Evolutionary conservation across 64 coral and sea anemone genomes (phyloP).

Genomic region (Actinia tenebrosa): DNA sequence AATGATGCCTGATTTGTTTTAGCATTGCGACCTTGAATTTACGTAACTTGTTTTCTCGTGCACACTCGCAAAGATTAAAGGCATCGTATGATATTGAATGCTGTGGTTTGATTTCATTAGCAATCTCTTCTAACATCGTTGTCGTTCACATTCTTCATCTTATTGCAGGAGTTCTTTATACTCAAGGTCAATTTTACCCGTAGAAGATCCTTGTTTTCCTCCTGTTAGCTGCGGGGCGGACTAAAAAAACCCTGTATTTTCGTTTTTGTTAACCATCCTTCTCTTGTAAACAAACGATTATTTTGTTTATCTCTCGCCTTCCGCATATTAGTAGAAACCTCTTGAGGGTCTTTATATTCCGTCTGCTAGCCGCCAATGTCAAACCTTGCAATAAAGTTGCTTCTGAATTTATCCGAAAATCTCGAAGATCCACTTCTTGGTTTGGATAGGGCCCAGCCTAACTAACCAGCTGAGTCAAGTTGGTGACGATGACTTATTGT

Average conservation of each 20-base stretch:
- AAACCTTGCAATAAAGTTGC: slow-evolving; percentile 30
- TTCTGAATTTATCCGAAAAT: slow-evolving; percentile 21
- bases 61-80: slow-evolving; percentile 45
- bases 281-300: slow-evolving; percentile 14
- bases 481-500: slow-evolving; percentile 36
- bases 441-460: slow-evolving; percentile 36
- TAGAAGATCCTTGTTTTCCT: slow-evolving; percentile 7
- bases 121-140: slow-evolving; percentile 34
- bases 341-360: background rate
- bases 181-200: background rate
- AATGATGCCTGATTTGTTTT: slow-evolving; percentile 32
- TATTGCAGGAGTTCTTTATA: slow-evolving; percentile 28
- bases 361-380: slow-evolving; percentile 42
- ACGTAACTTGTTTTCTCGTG: slow-evolving; percentile 37
- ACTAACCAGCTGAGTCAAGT: background rate
- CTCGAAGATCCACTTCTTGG: background rate
- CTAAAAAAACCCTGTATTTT: slow-evolving; percentile 24
- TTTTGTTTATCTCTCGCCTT: slow-evolving; percentile 9
- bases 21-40: slow-evolving; percentile 39
- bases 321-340: slow-evolving; percentile 55
- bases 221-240: background rate
- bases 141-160: slow-evolving; percentile 5
- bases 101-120: slow-evolving; percentile 28
- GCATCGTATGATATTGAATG: slow-evolving; percentile 53
- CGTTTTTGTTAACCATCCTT: slow-evolving; percentile 8